A percentile compares a stretch with the other conserved stretches of the same genome.
Conservation (phyloP, 1,140 invertebrate species). For the Hyposmocoma kahamanoa region DNA sequence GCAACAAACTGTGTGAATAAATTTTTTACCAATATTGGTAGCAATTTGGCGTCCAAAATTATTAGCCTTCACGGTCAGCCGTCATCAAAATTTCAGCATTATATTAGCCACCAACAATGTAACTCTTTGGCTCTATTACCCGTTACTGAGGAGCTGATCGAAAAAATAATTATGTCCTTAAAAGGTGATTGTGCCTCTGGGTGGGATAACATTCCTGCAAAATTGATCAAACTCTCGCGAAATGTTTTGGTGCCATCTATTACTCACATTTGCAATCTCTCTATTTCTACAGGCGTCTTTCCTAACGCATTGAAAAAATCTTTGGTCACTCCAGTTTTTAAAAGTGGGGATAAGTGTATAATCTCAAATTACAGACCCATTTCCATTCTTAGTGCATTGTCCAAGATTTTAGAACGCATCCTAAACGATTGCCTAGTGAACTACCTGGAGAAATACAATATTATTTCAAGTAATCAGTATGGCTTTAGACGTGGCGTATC, state of each 20-base stretch:
- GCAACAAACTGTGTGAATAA: too few relatives aligned
- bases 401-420: background rate
- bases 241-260: background rate
- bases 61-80: background rate
- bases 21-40: slow-evolving; percentile 13
- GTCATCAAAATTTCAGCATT: background rate
- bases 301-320: slow-evolving; percentile 10
- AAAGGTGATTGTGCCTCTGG: slow-evolving; percentile 17
- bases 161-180: slow-evolving; percentile 4
- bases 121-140: slow-evolving; percentile 6
- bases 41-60: slow-evolving; percentile 8
- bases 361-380: slow-evolving; percentile 11
- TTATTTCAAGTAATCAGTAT: background rate
- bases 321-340: slow-evolving; percentile 7
- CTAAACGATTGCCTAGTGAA: background rate
- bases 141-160: background rate
- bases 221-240: background rate
- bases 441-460: background rate
- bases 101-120: background rate
- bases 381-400: background rate
- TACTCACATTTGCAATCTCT: slow-evolving; percentile 6
- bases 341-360: slow-evolving; percentile 2
- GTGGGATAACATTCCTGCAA: slow-evolving; percentile 10
- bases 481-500: background rate
- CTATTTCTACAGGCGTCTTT: slow-evolving; percentile 5